Evolutionary conservation across 2,797 vertebrate species (phyloP).

Genomic region (Selene dorsalis): DNA sequence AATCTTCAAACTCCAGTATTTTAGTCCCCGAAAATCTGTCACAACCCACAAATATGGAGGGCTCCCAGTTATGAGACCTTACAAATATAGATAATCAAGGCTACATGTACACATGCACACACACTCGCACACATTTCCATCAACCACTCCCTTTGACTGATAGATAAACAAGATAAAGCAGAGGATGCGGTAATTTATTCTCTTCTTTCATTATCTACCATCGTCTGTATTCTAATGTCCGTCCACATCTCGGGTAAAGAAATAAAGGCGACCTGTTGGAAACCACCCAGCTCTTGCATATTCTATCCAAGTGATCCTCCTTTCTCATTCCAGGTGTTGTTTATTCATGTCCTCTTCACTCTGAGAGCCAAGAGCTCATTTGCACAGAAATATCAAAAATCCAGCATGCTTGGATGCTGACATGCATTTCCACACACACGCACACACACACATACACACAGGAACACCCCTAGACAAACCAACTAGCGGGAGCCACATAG

Average conservation of each 20-base stretch:
- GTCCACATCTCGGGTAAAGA: slow-evolving; percentile 21
- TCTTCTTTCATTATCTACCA: neutral
- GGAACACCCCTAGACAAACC: neutral
- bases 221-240: slow-evolving; percentile 5
- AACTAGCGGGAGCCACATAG: slow-evolving; percentile 11
- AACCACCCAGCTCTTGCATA: slow-evolving; percentile 31
- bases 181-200: slow-evolving; percentile 27
- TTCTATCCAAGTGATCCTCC: slow-evolving; percentile 32
- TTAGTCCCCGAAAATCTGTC: too few species aligned
- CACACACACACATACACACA: neutral
- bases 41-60: too few species aligned
- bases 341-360: slow-evolving; percentile 56
- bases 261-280: slow-evolving; percentile 10
- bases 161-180: slow-evolving; percentile 27
- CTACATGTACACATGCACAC: too few species aligned
- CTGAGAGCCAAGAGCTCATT: slow-evolving; percentile 52
- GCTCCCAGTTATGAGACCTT: too few species aligned
- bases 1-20: too few species aligned
- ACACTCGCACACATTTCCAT: neutral
- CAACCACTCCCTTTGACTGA: slow-evolving; percentile 22
- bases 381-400: slow-evolving; percentile 58
- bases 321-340: slow-evolving; percentile 45
- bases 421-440: slow-evolving; percentile 1
- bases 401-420: slow-evolving; percentile 19
- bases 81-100: too few species aligned